Base-by-base conservation (phyloP, 2,888 invertebrate species). In the Liodrosophila aerea region DNA sequence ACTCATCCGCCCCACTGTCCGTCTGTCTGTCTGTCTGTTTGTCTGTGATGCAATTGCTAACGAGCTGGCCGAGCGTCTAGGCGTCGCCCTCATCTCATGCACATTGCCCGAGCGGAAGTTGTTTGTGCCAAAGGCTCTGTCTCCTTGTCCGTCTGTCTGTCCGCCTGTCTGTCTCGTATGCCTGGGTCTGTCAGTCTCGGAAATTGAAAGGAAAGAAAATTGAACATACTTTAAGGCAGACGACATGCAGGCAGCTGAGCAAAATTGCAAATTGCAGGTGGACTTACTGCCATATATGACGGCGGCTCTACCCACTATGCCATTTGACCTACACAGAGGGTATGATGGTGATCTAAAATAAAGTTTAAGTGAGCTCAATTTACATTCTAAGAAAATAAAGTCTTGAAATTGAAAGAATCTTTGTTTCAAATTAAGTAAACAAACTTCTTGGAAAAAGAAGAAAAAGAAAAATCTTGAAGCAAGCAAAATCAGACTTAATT, bases 141-240 rank as follows among this genome's bases (percentile, higher is more conserved):
- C n/a, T n/a, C n/a, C n/a, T n/a, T n/a, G n/a, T n/a, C n/a, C n/a
- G n/a, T n/a, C n/a, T n/a, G n/a, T n/a, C n/a, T n/a, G n/a, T n/a
- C n/a, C n/a, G 51, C 27, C 60, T 50, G 36, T 22, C 33, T 27
- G 22, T 13, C 27, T 18, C 51, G 34, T 50, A 47, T 58, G 57
- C 51, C 58, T 50, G 68, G 50, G 43, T 58, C 50, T 70, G 85
- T 64, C 77, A 73, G 61, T 40, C 53, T 53, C 45, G 65, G 64
- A 82, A 80, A 85, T 77, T 82, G 75, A 64, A 72, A 64, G 58
- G 56, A 68, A 77, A 57, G 64, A 67, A 66, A 74, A 63, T 66
- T 64, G 59, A 82, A 50, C 71, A 74, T 64, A 60, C 77, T 85
- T 80, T 64, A 70, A 61, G 64, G 53, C 56, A 16, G 22, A 22